Evolutionary conservation across 2,797 vertebrate genomes (phyloP).

Genomic region (Iguana delicatissima): DNA sequence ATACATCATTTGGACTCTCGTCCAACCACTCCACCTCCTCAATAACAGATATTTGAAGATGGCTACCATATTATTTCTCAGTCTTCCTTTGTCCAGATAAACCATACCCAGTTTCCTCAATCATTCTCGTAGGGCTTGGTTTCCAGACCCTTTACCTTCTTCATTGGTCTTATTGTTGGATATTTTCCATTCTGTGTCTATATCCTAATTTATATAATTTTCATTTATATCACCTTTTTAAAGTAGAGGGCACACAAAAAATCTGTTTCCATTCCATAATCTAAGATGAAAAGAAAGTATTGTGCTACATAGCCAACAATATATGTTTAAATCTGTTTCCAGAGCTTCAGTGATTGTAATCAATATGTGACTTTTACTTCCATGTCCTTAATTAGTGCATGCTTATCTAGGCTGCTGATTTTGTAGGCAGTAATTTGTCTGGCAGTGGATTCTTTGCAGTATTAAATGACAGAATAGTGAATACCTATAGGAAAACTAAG

Average conservation of each 20-base stretch:
- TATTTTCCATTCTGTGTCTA: background rate
- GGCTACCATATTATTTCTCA: too few species aligned
- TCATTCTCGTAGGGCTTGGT: too few species aligned
- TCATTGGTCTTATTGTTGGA: too few species aligned
- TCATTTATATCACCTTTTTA: conserved; percentile 59
- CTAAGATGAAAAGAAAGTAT: conserved; percentile 57
- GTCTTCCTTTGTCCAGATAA: too few species aligned
- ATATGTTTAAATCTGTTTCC: conserved; percentile 75
- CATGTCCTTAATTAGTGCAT: conserved; percentile 72
- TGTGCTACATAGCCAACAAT: conserved; percentile 56
- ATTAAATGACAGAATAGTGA: conserved; percentile 53
- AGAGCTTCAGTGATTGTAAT: conserved; percentile 71
- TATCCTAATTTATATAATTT: conserved; percentile 56
- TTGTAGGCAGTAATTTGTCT: conserved; percentile 39
- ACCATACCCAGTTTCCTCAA: too few species aligned
- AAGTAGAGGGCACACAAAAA: conserved; percentile 58
- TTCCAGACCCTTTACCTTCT: too few species aligned
- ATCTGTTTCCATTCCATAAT: conserved; percentile 44
- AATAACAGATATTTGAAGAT: too few species aligned
- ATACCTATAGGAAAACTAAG: conserved; percentile 56
- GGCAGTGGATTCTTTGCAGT: conserved; percentile 57
- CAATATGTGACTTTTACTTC: conserved; percentile 73
- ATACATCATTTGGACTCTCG: too few species aligned
- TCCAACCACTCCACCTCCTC: too few species aligned
- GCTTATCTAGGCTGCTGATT: conserved; percentile 67